Evolutionary conservation across 2,113 vertebrate species (phyloP).

Genomic region (Cynopterus brachyotis): DNA sequence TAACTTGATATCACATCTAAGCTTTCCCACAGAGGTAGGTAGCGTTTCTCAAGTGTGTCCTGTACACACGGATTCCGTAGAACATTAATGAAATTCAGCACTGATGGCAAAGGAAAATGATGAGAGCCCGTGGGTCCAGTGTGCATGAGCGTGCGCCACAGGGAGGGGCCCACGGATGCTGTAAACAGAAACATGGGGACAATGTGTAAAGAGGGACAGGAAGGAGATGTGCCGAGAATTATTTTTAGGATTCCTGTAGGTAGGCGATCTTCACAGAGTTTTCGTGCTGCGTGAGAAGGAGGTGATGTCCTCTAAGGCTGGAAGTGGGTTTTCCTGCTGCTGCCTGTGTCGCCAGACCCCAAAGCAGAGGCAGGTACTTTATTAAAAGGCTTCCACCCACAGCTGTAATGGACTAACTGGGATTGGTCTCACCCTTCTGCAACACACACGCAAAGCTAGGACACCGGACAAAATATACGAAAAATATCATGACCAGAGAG

Average conservation of each 20-base stretch:
- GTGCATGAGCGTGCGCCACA: background rate
- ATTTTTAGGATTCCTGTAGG: background rate
- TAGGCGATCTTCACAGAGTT: background rate
- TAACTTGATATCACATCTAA: background rate
- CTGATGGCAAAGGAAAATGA: background rate
- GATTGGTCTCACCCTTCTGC: background rate
- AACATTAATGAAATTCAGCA: background rate
- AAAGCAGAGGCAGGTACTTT: background rate
- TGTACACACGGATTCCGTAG: background rate
- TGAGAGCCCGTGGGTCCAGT: too few relatives aligned
- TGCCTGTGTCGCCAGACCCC: background rate
- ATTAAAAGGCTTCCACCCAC: background rate
- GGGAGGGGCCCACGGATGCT: background rate
- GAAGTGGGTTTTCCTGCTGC: background rate
- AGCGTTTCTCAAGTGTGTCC: background rate
- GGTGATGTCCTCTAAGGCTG: background rate
- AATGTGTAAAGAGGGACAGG: background rate
- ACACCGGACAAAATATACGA: background rate
- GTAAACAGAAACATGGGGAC: background rate
- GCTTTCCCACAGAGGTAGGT: background rate
- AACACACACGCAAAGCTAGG: background rate
- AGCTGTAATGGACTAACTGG: background rate
- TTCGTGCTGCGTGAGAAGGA: background rate
- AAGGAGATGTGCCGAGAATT: background rate
- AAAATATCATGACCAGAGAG: background rate